Percentiles rank a stretch among this genome's conserved stretches.
These are phyloP conservation scores for Psophia crepitans DNA, from an alignment of 2,113 vertebrate genomes.

Conservation along the genomic window DNA sequence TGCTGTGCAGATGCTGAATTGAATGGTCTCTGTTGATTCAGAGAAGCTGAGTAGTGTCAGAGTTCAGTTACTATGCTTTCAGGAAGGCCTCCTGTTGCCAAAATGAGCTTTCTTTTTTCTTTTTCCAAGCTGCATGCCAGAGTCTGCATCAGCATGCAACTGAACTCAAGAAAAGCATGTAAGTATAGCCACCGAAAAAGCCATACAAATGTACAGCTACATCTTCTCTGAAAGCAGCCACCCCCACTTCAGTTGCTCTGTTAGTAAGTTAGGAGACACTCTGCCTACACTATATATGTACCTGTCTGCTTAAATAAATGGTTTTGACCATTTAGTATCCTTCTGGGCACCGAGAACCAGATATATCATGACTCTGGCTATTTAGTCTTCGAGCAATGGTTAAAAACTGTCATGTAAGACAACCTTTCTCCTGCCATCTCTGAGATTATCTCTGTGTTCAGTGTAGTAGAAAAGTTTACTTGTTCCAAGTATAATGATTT, in stretches of 20 bases:
- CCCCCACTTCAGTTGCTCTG: not conserved
- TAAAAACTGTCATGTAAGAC: not conserved
- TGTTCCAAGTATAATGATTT: not conserved
- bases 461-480: not conserved
- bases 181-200: not conserved
- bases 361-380: not conserved
- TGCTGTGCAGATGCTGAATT: slow-evolving; percentile 16
- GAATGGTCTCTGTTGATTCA: slow-evolving; percentile 57
- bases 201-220: not conserved
- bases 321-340: not conserved
- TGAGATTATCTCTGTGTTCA: not conserved
- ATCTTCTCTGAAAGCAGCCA: not conserved
- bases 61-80: slow-evolving; percentile 59
- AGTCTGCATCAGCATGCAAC: not conserved
- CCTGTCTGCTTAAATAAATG: not conserved
- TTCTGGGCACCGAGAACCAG: not conserved
- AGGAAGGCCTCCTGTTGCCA: slow-evolving; percentile 45
- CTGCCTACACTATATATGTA: not conserved
- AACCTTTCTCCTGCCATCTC: not conserved
- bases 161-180: not conserved
- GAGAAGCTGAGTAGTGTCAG: slow-evolving; percentile 46
- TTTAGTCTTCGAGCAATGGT: not conserved
- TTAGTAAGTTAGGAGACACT: not conserved
- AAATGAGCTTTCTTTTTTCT: slow-evolving; percentile 24
- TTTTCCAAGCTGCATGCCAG: slow-evolving; percentile 2